Base-by-base conservation (phyloP, 2,113 vertebrate species). In the Pundamilia nyererei region DNA sequence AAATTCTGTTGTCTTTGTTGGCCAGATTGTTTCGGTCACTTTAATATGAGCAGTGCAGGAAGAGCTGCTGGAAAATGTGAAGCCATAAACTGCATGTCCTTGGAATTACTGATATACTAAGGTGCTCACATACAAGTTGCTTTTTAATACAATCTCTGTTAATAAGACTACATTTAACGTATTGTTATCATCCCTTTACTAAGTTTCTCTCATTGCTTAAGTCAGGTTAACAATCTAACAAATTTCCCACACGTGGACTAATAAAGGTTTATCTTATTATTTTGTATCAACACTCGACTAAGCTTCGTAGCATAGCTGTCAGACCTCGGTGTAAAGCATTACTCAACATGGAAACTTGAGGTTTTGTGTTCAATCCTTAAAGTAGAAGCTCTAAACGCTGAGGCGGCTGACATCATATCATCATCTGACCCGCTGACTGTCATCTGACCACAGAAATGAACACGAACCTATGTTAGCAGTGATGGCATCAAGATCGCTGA, bases 401-500 rank as follows among this genome's bases (percentile, higher is more conserved):
- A 72, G 68, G 24, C 17, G 40, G 21, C 24, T 15, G 9, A 47
- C 42, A 45, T 47, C 9, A 26, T 17, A 47, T 26, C 5, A 29
- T 29, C 60, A 65, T 35, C 17, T 35, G 26, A 31, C 21, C 17
- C 7, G 15, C n/a, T 47, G 40, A 42, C 40, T 42, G 1, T 58
- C 55, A 29, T 29, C 55, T 9, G 26, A 60, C 56, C 40, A 13
- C 2, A 70, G n/a, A 35, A 17, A 47, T 2, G 5, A 53, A 47
- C 54, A 56, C 12, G 17, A 5, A 54, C 98, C 97, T 54, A 99
- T 94, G 72, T 86, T 98, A 14, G 96, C 88, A 0, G 97, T 98
- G 89, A 98, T 92, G 56, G 96, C 96, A 80, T 98, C 97, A 42
- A 99, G 89, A 47, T 98, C 97, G 5, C 94, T 93, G 75, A 98